phyloP scores from a whole-genome alignment of 2,113 vertebrate species.

The Heterocephalus glaber region DNA sequence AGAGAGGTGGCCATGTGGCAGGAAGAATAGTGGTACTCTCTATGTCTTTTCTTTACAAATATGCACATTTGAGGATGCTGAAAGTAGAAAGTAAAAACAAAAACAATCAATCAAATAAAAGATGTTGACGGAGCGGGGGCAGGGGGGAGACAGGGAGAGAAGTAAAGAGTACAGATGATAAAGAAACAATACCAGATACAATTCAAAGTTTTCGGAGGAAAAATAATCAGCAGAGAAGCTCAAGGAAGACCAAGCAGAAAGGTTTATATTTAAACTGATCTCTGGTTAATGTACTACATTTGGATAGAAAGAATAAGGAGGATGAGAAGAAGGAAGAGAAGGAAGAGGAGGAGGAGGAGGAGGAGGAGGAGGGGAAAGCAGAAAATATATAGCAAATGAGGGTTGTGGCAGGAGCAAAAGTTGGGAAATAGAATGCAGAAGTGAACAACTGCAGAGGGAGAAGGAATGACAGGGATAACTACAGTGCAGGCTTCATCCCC shows the following conservation, averaged over 20 bases:
- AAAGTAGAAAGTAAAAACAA: not conserved
- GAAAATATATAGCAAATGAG: not conserved
- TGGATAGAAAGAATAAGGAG: not conserved
- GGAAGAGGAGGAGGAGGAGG: not conserved
- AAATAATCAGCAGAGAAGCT: too few species aligned
- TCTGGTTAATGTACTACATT: not conserved
- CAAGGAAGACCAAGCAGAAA: not conserved
- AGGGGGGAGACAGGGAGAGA: not conserved
- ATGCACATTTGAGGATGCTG: not conserved
- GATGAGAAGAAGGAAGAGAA: not conserved
- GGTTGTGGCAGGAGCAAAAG: not conserved
- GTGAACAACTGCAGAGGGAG: not conserved
- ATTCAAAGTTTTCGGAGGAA: not conserved
- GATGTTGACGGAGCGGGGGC: not conserved
- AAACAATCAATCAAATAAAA: not conserved
- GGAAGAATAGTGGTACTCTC: not conserved
- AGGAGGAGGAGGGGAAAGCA: not conserved
- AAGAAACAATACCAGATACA: not conserved
- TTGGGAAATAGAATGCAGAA: not conserved
- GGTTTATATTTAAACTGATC: not conserved
- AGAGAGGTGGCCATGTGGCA: not conserved
- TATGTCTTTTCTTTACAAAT: not conserved
- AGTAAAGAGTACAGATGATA: not conserved
- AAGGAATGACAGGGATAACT: not conserved
- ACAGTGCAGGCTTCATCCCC: too few species aligned